phyloP scores from a whole-genome alignment of 2,888 invertebrate species.

The Xylocampa areola region DNA sequence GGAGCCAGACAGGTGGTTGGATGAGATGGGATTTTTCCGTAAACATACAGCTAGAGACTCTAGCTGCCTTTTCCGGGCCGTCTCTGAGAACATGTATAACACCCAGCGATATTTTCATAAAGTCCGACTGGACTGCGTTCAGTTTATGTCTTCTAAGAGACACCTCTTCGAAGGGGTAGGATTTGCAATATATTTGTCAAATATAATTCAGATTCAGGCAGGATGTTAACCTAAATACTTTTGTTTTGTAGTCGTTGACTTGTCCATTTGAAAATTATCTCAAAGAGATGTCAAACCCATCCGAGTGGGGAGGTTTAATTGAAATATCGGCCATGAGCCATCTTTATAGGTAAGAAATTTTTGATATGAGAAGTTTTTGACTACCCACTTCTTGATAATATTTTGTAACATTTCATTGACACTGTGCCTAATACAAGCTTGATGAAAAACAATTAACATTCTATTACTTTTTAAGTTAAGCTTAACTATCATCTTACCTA shows the following conservation, averaged over 20 bases:
- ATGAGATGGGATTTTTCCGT: slow-evolving; percentile 94
- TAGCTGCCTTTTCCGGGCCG: slow-evolving; percentile 96
- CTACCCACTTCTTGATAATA: slow-evolving; percentile 50
- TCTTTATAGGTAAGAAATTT: slow-evolving; percentile 91
- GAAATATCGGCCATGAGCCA: slow-evolving; percentile 93
- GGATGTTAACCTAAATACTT: slow-evolving; percentile 62
- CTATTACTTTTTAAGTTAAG: neutral
- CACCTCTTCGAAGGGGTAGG: slow-evolving; percentile 91
- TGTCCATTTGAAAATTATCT: slow-evolving; percentile 92
- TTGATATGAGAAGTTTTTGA: slow-evolving; percentile 41
- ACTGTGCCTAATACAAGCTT: slow-evolving; percentile 51
- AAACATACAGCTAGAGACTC: slow-evolving; percentile 97
- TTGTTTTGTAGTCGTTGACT: slow-evolving; percentile 90
- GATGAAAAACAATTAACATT: neutral
- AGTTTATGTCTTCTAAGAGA: slow-evolving; percentile 92
- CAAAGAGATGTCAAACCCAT: slow-evolving; percentile 92
- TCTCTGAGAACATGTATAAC: slow-evolving; percentile 95
- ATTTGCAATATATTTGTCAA: slow-evolving; percentile 52
- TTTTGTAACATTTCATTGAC: slow-evolving; percentile 26
- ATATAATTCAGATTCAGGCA: slow-evolving; percentile 35
- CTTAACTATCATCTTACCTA: neutral
- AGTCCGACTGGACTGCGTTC: slow-evolving; percentile 93
- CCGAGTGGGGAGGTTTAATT: slow-evolving; percentile 92
- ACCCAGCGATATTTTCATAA: slow-evolving; percentile 93
- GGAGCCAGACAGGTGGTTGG: slow-evolving; percentile 93